Evolutionary conservation across 2,113 vertebrate species (phyloP).

Genomic region (Phrynocephalus versicolor): DNA sequence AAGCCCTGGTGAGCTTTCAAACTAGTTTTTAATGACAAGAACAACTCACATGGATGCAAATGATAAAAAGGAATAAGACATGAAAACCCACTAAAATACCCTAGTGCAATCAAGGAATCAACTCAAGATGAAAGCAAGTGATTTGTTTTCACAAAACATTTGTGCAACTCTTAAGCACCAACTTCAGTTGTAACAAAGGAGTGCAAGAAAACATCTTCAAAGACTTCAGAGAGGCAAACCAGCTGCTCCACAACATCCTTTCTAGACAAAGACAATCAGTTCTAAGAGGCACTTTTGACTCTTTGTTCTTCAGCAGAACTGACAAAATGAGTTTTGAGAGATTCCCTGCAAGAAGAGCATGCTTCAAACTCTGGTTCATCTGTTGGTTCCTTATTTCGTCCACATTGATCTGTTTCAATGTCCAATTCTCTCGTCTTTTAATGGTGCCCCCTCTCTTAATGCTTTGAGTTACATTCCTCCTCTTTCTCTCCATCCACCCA

Average conservation of each 20-base stretch:
- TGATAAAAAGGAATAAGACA: conserved; percentile 8
- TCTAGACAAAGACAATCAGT: conserved; percentile 38
- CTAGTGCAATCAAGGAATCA: conserved; percentile 16
- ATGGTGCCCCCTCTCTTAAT: background rate
- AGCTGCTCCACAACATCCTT: conserved; percentile 43
- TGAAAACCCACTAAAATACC: background rate
- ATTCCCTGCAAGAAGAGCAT: background rate
- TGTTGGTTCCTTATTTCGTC: accelerated
- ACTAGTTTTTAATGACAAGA: background rate
- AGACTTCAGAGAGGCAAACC: background rate
- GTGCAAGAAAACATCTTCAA: background rate
- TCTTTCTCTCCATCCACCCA: background rate
- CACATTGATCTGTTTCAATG: background rate
- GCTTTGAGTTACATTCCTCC: background rate
- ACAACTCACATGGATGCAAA: conserved; percentile 5
- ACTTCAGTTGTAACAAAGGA: conserved; percentile 1
- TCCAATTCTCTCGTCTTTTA: background rate
- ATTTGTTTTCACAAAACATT: conserved; percentile 23
- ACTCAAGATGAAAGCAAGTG: conserved; percentile 11
- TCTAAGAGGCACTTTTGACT: conserved; percentile 43
- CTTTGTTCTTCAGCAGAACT: conserved; percentile 4
- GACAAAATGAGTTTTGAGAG: background rate
- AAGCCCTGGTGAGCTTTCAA: background rate
- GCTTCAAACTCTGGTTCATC: background rate
- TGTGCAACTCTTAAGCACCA: background rate